phyloP scores from a whole-genome alignment of 2,888 invertebrate genomes.

The Meloe dianella region DNA sequence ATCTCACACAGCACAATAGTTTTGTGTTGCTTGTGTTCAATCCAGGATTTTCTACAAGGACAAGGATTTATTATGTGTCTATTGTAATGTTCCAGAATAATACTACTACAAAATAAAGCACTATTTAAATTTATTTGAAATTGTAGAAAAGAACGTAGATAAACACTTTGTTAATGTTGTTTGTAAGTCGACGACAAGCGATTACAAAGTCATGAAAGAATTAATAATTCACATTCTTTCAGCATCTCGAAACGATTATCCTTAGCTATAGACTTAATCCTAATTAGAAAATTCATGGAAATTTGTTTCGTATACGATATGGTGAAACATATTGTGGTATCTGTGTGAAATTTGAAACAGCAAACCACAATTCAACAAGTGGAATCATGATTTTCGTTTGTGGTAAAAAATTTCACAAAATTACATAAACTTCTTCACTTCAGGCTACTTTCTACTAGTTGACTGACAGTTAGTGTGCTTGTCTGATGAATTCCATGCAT shows the following conservation, averaged over 20 bases:
- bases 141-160: background rate
- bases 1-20: slow-evolving; percentile 33
- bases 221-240: background rate
- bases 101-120: background rate
- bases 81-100: background rate
- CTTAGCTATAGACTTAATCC: background rate
- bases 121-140: background rate
- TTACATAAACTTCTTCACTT: too few relatives aligned
- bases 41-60: slow-evolving; percentile 29
- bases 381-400: background rate
- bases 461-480: too few relatives aligned
- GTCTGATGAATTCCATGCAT: too few relatives aligned
- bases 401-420: too few relatives aligned
- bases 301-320: too few relatives aligned
- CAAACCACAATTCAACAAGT: background rate
- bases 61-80: slow-evolving; percentile 27
- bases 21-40: slow-evolving; percentile 30
- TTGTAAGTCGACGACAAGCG: too few relatives aligned
- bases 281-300: too few relatives aligned
- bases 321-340: background rate
- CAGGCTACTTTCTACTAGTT: too few relatives aligned
- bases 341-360: background rate
- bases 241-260: background rate
- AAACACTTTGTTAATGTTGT: background rate
- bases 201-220: too few relatives aligned